Evolutionary conservation across 2,113 vertebrate genomes (phyloP).

Genomic region (Prionailurus viverrinus): DNA sequence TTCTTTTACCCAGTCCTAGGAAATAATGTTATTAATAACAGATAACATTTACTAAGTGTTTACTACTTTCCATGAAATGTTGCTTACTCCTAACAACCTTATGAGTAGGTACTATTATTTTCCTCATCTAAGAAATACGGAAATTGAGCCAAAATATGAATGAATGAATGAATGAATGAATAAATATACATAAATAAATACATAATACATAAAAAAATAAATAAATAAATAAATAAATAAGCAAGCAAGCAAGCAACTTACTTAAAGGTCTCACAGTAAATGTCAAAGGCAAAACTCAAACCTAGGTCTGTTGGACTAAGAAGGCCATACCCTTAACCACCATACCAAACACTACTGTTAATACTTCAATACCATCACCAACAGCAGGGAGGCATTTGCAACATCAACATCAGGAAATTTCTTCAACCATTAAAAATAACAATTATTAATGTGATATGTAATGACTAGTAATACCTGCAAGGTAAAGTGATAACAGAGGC

Average conservation of each 20-base stretch:
- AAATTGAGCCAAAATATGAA: constrained; percentile 10
- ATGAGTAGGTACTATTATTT: background rate
- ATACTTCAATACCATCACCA: background rate
- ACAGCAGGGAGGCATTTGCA: background rate
- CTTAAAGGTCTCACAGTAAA: background rate
- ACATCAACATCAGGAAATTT: background rate
- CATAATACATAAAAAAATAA: background rate
- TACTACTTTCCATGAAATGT: background rate
- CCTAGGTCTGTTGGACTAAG: background rate
- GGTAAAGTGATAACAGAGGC: background rate
- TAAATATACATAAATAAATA: too few species aligned
- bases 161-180: background rate
- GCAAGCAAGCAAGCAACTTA: background rate
- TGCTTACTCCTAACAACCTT: background rate
- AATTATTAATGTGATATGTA: background rate
- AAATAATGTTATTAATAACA: constrained; percentile 30
- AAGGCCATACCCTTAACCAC: background rate
- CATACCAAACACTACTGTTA: background rate
- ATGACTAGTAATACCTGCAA: background rate
- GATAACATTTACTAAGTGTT: background rate
- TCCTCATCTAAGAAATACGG: constrained; percentile 41
- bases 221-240: background rate
- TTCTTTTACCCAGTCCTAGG: background rate
- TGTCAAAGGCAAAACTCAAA: constrained; percentile 27
- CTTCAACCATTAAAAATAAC: constrained; percentile 8